These are phyloP conservation scores for Choristoneura fumiferana DNA, from an alignment of 1,140 invertebrate species.

Conservation along the genomic window DNA sequence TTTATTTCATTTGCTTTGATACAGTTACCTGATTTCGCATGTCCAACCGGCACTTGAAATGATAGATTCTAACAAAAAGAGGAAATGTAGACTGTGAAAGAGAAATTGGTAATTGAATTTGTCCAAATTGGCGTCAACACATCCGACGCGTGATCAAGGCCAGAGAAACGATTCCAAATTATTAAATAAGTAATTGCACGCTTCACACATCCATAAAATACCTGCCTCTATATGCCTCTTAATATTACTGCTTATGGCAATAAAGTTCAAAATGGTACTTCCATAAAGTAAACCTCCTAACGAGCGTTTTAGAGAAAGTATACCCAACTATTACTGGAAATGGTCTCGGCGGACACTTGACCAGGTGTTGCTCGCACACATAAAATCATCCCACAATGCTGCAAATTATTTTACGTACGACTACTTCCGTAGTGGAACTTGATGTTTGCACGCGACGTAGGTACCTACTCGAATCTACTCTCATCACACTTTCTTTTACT, in stretches of 20 bases:
- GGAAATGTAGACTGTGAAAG: slow-evolving; percentile 14
- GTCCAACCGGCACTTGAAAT: slow-evolving; percentile 1
- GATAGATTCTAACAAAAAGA: slow-evolving; percentile 14
- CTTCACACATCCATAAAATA: slow-evolving; percentile 11
- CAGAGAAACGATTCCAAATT: slow-evolving; percentile 22
- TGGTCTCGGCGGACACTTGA: slow-evolving; percentile 6
- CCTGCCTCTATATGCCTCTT: not conserved
- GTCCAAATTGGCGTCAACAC: slow-evolving; percentile 20
- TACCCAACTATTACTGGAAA: not conserved
- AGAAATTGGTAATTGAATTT: slow-evolving; percentile 24
- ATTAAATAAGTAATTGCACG: slow-evolving; percentile 15
- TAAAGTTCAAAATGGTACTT: slow-evolving; percentile 12
- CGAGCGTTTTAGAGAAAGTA: slow-evolving; percentile 10
- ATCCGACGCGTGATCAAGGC: slow-evolving; percentile 21
- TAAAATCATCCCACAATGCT: slow-evolving; percentile 13
- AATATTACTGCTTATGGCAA: not conserved
- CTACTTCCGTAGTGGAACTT: slow-evolving; percentile 14
- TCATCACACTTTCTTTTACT: not conserved
- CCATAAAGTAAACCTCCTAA: not conserved
- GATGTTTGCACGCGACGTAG: not conserved
- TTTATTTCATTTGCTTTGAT: too few species aligned
- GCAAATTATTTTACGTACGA: slow-evolving; percentile 11
- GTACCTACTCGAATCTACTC: too few species aligned
- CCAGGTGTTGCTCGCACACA: slow-evolving; percentile 2
- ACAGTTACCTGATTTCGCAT: slow-evolving; percentile 3